phyloP scores from a whole-genome alignment of 2,113 vertebrate genomes.

The Lethenteron camtschaticum region DNA sequence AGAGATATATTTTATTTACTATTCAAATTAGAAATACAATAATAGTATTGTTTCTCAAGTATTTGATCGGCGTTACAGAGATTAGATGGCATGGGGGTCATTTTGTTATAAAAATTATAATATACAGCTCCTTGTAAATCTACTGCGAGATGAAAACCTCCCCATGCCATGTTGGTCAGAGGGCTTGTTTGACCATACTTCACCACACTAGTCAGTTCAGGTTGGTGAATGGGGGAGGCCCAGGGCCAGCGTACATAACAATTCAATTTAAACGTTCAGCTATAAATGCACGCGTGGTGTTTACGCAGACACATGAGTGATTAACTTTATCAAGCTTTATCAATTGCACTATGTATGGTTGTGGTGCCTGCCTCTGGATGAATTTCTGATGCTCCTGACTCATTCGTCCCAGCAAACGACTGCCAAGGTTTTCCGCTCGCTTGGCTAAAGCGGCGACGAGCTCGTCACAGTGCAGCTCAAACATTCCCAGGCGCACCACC shows the following conservation, averaged over 20 bases:
- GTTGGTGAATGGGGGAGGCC: neutral
- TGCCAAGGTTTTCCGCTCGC: slow-evolving; percentile 27
- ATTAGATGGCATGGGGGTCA: neutral
- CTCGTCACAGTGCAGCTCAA: slow-evolving; percentile 45
- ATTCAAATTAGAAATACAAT: neutral
- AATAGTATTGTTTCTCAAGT: neutral
- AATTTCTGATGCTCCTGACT: slow-evolving; percentile 31
- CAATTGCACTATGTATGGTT: neutral
- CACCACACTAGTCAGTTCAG: neutral
- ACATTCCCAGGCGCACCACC: slow-evolving; percentile 46
- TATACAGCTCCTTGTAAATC: neutral
- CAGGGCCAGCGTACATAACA: neutral
- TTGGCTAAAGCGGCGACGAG: slow-evolving; percentile 34
- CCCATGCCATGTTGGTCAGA: neutral
- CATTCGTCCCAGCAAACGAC: slow-evolving; percentile 32
- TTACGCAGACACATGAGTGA: neutral
- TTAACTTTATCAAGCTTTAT: neutral
- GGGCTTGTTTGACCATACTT: neutral
- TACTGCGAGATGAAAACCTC: neutral
- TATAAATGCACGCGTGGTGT: neutral
- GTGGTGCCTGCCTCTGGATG: slow-evolving; percentile 25
- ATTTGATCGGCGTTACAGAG: neutral
- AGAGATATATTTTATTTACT: neutral
- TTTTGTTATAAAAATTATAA: neutral
- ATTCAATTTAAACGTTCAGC: neutral